Percentiles rank a stretch among this genome's conserved stretches.
Conservation (phyloP, 2,888 invertebrate genomes). For the Alentia gelatinosa region DNA sequence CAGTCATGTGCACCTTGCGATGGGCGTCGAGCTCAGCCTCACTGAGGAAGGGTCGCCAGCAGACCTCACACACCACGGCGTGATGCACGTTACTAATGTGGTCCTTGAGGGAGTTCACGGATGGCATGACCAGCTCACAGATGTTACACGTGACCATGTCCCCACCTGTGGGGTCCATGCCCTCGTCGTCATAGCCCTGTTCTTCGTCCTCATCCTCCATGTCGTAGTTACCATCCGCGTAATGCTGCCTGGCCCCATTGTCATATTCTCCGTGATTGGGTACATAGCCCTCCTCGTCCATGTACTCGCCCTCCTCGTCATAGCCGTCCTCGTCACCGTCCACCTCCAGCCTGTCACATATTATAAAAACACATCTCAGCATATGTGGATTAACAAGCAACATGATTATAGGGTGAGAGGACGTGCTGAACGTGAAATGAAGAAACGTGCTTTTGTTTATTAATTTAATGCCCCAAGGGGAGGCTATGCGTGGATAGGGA, state of each 20-base stretch:
- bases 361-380: too few relatives aligned
- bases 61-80: conserved; percentile 16
- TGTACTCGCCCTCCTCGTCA: conserved; percentile 29
- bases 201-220: conserved; percentile 12
- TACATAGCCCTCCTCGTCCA: conserved; percentile 26
- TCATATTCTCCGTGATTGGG: conserved; percentile 16
- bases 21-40: not conserved
- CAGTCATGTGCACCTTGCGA: not conserved
- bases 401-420: too few relatives aligned
- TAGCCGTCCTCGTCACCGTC: not conserved
- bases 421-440: too few relatives aligned
- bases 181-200: not conserved
- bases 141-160: conserved; percentile 22
- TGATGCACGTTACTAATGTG: conserved; percentile 8
- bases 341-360: conserved; percentile 18
- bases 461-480: too few relatives aligned
- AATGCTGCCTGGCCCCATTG: not conserved
- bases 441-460: too few relatives aligned
- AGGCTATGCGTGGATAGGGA: too few relatives aligned
- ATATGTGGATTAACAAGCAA: too few relatives aligned
- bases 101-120: not conserved
- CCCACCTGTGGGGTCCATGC: not conserved
- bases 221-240: not conserved
- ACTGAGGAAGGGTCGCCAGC: conserved; percentile 34
- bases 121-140: not conserved